phyloP scores from a whole-genome alignment of 2,113 vertebrate genomes.

The Chaenocephalus aceratus region DNA sequence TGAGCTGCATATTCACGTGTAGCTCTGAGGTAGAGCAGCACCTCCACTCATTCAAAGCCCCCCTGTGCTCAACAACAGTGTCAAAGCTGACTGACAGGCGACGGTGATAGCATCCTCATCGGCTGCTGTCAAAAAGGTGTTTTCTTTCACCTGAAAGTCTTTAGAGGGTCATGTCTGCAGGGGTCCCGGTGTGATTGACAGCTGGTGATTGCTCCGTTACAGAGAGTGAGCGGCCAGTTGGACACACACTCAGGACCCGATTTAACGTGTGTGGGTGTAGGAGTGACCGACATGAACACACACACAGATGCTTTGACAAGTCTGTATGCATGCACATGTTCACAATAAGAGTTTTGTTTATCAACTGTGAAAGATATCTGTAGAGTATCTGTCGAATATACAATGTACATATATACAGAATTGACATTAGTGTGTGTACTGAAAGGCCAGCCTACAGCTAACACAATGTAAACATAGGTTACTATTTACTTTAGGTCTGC shows the following conservation, averaged over 20 bases:
- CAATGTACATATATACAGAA: too few relatives aligned
- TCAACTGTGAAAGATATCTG: not conserved
- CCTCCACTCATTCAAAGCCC: not conserved
- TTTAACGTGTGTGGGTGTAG: conserved; percentile 14
- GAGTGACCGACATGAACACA: not conserved
- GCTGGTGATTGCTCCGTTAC: conserved; percentile 20
- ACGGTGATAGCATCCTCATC: conserved; percentile 6
- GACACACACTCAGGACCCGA: conserved; percentile 29
- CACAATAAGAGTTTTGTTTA: not conserved
- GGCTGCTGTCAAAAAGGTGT: conserved; percentile 28
- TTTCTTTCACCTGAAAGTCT: not conserved
- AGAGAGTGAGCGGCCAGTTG: conserved; percentile 38
- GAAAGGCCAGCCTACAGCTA: too few relatives aligned
- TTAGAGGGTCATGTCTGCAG: conserved; percentile 38
- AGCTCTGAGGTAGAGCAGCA: too few relatives aligned
- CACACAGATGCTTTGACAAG: not conserved
- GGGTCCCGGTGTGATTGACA: conserved; percentile 51
- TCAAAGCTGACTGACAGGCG: conserved; percentile 25
- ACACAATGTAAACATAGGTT: too few relatives aligned
- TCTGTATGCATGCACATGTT: not conserved
- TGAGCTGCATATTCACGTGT: conserved; percentile 5
- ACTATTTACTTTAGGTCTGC: too few relatives aligned
- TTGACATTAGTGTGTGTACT: too few relatives aligned
- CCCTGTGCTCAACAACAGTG: not conserved
- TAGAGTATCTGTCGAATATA: too few relatives aligned